Conservation (phyloP, 1,140 invertebrate genomes). For the Portunus trituberculatus region DNA sequence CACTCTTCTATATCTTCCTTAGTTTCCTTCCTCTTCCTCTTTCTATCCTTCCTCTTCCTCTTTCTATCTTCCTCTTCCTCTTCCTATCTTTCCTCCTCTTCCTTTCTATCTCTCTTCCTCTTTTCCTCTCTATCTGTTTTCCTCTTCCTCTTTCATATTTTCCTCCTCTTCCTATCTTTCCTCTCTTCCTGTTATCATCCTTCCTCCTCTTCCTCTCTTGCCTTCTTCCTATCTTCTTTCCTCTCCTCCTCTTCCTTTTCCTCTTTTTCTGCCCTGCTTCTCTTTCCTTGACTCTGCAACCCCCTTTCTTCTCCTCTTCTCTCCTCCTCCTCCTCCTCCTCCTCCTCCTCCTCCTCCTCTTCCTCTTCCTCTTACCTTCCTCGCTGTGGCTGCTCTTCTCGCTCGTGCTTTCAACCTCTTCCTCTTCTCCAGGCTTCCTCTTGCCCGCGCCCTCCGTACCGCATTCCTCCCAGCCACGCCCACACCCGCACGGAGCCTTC, state of each 20-base stretch:
- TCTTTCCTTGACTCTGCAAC: background rate
- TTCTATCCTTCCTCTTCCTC: too few relatives aligned
- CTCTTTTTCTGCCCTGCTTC: background rate
- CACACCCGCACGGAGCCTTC: background rate
- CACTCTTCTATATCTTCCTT: background rate
- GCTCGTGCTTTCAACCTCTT: conserved; percentile 33
- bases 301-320: background rate
- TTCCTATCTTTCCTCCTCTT: too few relatives aligned
- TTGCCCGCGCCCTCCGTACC: conserved; percentile 10
- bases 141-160: background rate
- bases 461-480: background rate
- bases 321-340: background rate
- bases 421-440: conserved; percentile 46
- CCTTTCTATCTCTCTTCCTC: background rate
- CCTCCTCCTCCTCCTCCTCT: background rate
- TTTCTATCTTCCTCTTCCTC: background rate
- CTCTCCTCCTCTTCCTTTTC: too few relatives aligned
- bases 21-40: background rate
- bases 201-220: background rate
- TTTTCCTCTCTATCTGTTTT: background rate
- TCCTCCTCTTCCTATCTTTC: background rate
- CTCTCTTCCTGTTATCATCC: background rate
- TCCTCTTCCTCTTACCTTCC: conserved; percentile 45
- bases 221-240: background rate
- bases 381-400: conserved; percentile 55